Conservation (phyloP, 1,140 invertebrate species). For the Zophobas morio region DNA sequence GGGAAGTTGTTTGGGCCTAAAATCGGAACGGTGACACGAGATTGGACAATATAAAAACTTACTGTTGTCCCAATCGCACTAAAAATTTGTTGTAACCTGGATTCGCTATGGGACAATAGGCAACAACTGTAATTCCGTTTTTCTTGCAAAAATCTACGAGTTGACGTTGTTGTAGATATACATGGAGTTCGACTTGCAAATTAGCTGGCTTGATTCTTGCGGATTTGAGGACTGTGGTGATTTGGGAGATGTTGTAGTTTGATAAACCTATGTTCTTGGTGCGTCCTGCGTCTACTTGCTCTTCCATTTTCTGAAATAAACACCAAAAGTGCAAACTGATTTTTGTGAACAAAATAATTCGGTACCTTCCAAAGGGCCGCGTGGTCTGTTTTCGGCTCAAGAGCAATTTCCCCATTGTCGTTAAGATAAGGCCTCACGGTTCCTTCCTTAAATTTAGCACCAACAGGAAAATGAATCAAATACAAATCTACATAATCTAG, state of each 20-base stretch:
- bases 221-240: slow-evolving; percentile 75
- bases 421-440: slow-evolving; percentile 51
- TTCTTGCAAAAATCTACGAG: slow-evolving; percentile 81
- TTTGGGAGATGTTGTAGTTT: slow-evolving; percentile 82
- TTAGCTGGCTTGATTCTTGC: slow-evolving; percentile 79
- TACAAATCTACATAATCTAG: slow-evolving; percentile 55
- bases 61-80: slow-evolving; percentile 45
- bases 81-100: slow-evolving; percentile 72
- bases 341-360: slow-evolving; percentile 47
- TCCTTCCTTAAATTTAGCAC: neutral
- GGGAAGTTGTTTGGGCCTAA: slow-evolving; percentile 1
- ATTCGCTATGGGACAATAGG: slow-evolving; percentile 86
- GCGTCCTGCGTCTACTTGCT: slow-evolving; percentile 77
- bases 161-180: slow-evolving; percentile 84
- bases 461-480: slow-evolving; percentile 23
- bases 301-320: slow-evolving; percentile 77
- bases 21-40: neutral
- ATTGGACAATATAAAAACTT: neutral
- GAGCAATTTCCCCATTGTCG: slow-evolving; percentile 14
- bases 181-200: slow-evolving; percentile 85
- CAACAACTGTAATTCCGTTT: slow-evolving; percentile 81
- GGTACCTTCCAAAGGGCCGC: slow-evolving; percentile 79
- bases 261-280: slow-evolving; percentile 81
- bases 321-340: neutral
- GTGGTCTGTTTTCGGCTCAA: slow-evolving; percentile 63